These are phyloP conservation scores for Coccyzus lansbergi DNA, from an alignment of 2,797 vertebrate species.

Conservation along the genomic window DNA sequence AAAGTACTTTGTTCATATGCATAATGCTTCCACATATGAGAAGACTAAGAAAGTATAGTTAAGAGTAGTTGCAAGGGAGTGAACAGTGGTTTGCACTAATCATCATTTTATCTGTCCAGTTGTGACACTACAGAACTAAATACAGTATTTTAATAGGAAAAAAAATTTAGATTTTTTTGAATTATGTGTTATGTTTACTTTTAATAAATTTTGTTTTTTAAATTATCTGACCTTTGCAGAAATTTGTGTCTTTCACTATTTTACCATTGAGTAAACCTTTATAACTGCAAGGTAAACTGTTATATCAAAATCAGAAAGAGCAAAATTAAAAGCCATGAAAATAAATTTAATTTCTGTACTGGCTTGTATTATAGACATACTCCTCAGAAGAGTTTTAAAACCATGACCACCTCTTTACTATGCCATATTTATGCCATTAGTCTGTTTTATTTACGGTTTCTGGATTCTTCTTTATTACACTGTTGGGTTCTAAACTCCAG, in stretches of 20 bases:
- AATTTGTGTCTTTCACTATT: background rate
- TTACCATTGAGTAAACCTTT: background rate
- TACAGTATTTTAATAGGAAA: background rate
- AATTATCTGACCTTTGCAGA: background rate
- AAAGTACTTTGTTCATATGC: background rate
- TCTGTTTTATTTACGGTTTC: background rate
- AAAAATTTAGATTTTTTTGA: fast-evolving
- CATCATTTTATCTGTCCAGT: background rate
- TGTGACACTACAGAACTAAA: background rate
- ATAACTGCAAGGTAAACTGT: background rate
- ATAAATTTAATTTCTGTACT: background rate
- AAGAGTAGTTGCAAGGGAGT: background rate
- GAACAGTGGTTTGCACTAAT: background rate
- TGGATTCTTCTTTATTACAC: background rate
- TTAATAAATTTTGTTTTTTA: background rate
- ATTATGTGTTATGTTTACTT: background rate
- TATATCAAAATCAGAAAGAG: background rate
- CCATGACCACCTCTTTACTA: fast-evolving
- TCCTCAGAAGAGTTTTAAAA: background rate
- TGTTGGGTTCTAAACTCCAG: background rate
- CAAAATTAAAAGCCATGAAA: background rate
- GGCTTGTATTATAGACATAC: background rate
- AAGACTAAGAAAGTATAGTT: background rate
- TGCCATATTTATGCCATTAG: background rate
- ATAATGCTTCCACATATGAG: background rate